Percentiles rank a stretch among this genome's conserved stretches.
phyloP scores from a whole-genome alignment of 2,888 invertebrate species.

The Hoplodrina blanda region DNA sequence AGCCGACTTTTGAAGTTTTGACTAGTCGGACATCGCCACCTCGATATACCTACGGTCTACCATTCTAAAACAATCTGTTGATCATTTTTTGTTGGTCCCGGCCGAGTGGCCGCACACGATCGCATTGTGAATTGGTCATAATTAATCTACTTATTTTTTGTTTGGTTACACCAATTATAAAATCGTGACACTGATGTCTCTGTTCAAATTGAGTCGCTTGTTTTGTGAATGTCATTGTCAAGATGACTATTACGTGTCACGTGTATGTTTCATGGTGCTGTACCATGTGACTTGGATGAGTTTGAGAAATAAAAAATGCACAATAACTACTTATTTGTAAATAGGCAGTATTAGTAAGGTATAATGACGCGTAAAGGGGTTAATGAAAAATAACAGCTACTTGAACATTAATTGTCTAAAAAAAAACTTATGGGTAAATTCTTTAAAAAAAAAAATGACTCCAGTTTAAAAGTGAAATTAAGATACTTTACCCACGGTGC shows the following conservation, averaged over 20 bases:
- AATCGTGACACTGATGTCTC: conserved; percentile 37
- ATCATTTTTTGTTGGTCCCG: conserved; percentile 34
- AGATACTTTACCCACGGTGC: neutral
- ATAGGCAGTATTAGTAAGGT: neutral
- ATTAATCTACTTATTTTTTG: conserved; percentile 45
- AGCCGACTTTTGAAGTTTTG: conserved; percentile 43
- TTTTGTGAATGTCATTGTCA: conserved; percentile 55
- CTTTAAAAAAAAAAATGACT: conserved; percentile 18
- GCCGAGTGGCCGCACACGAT: conserved; percentile 1
- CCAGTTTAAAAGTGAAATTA: conserved; percentile 7
- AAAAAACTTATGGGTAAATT: too few species aligned
- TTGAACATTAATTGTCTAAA: too few species aligned
- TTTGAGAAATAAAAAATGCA: neutral
- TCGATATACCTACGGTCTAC: neutral
- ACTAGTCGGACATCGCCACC: conserved; percentile 48
- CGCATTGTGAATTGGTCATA: conserved; percentile 28
- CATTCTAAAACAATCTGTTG: conserved; percentile 23
- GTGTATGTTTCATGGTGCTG: conserved; percentile 5
- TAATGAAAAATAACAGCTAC: neutral
- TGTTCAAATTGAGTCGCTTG: conserved; percentile 40
- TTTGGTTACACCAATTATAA: conserved; percentile 39
- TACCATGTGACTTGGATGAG: neutral
- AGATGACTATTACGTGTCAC: conserved; percentile 28
- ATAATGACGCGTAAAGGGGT: neutral
- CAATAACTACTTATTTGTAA: too few species aligned